These are phyloP conservation scores for Melanaphis sacchari DNA, from an alignment of 1,140 invertebrate genomes.

Conservation along the genomic window DNA sequence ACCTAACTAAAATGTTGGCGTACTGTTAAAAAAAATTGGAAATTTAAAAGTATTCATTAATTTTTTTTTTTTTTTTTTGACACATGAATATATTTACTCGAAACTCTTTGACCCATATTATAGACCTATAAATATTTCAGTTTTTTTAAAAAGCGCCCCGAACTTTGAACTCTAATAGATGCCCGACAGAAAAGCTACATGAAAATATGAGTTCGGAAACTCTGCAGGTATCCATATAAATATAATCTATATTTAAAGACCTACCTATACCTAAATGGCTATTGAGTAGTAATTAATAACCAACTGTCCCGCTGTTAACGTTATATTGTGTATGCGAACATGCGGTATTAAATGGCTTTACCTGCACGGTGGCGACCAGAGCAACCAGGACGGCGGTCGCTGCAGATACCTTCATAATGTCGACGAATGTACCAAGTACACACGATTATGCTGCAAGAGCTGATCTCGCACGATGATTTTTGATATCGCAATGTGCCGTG, in stretches of 20 bases:
- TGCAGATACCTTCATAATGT: slow-evolving; percentile 37
- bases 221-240: neutral
- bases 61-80: no score
- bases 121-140: no score
- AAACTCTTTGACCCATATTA: no score
- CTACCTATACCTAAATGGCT: no score
- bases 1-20: no score
- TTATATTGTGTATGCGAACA: neutral
- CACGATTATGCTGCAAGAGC: neutral
- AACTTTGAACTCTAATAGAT: neutral
- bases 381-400: slow-evolving; percentile 48
- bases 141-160: neutral
- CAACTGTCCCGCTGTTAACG: neutral
- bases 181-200: neutral
- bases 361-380: slow-evolving; percentile 52
- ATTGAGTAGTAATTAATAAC: neutral
- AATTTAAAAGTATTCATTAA: no score
- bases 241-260: no score
- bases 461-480: neutral
- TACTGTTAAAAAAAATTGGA: neutral
- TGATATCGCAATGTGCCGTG: neutral
- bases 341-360: neutral
- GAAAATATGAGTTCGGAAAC: neutral
- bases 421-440: neutral
- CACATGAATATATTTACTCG: no score